Conservation (phyloP, 1,140 invertebrate genomes). For the Diplogasteroides magnus region DNA sequence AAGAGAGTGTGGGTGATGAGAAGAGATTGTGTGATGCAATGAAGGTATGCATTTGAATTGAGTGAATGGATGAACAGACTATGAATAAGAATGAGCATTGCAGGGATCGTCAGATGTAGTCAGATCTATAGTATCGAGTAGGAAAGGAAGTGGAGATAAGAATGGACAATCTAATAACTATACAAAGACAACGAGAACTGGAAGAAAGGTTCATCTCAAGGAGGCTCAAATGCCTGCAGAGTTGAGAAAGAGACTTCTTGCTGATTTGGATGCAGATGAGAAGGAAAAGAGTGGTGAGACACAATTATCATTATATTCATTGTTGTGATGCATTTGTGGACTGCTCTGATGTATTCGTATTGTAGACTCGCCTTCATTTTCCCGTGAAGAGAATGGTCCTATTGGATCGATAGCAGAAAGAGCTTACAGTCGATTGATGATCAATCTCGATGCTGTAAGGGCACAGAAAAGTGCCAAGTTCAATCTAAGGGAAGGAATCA, state of each 20-base stretch:
- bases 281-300: background rate
- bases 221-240: constrained; percentile 16
- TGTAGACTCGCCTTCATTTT: too few species aligned
- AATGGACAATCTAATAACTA: background rate
- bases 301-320: too few species aligned
- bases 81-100: too few species aligned
- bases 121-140: too few species aligned
- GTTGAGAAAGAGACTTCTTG: background rate
- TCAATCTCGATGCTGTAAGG: too few species aligned
- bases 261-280: background rate
- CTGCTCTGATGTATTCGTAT: too few species aligned
- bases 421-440: too few species aligned
- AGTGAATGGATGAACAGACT: background rate
- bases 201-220: constrained; percentile 17
- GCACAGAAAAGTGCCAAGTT: too few species aligned
- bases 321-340: too few species aligned
- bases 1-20: background rate
- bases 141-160: background rate
- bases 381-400: too few species aligned
- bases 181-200: background rate
- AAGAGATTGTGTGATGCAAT: background rate
- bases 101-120: too few species aligned
- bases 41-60: background rate
- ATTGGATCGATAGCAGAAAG: background rate
- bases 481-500: too few species aligned